phyloP scores from a whole-genome alignment of 2,888 invertebrate species.

The Enoplolaimus lenunculus region DNA sequence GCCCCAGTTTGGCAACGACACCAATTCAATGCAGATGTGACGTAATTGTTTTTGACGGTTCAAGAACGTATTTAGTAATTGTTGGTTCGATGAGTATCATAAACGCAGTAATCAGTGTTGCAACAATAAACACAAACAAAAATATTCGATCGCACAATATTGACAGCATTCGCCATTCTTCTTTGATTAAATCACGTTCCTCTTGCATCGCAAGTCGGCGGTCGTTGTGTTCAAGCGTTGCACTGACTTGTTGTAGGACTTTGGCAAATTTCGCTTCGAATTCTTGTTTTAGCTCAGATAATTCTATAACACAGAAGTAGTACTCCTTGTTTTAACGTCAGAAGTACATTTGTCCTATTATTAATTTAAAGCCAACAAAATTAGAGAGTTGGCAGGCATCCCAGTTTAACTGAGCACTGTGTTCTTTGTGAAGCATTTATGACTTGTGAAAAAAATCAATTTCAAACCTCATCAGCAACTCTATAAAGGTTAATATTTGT shows the following conservation, averaged over 20 bases:
- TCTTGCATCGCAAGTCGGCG: constrained; percentile 34
- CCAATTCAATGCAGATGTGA: not conserved
- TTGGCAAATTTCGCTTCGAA: constrained; percentile 34
- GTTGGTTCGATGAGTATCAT: not conserved
- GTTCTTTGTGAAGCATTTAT: too few relatives aligned
- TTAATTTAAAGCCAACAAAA: too few relatives aligned
- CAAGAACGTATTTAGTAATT: not conserved
- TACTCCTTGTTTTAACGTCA: too few relatives aligned
- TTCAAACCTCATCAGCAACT: too few relatives aligned
- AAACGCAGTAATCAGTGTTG: constrained; percentile 54
- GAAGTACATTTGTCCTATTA: too few relatives aligned
- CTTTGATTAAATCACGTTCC: constrained; percentile 31
- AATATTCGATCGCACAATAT: constrained; percentile 46
- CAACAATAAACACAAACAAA: constrained; percentile 59
- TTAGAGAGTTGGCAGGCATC: too few relatives aligned
- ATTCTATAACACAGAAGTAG: not conserved
- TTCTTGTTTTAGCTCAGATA: constrained; percentile 30
- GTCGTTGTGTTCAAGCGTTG: constrained; percentile 37
- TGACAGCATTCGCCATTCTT: constrained; percentile 29
- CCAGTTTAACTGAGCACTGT: too few relatives aligned
- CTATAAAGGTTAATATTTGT: too few relatives aligned
- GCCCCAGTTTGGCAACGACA: too few relatives aligned
- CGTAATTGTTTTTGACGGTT: not conserved
- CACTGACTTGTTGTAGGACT: constrained; percentile 36
- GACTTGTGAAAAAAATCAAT: too few relatives aligned